Evolutionary conservation across 2,113 vertebrate species (phyloP), one percentile per base, ranked within the genome.

Genomic region (Cricetomys ansorgei): DNA sequence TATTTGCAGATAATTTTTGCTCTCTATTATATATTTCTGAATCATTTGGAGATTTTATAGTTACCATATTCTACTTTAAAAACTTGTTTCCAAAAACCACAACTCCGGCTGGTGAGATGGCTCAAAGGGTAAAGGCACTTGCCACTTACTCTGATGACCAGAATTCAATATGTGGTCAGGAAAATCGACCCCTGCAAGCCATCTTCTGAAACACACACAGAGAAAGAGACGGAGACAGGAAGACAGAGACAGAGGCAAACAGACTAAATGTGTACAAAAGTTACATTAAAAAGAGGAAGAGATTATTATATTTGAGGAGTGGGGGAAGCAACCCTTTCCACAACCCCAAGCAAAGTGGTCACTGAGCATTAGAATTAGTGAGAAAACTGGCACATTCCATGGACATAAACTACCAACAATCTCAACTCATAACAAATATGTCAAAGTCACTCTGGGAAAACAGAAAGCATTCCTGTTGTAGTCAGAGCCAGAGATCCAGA

Each of bases 391-490:
- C 8, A 12, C 12, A 13, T 59, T 48, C n/a, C 37, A 34, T 21
- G n/a, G 34, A 43, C 3, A 76, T 53, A 92, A 85, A 75, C 34
- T 85, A 25, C 25, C 69, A 73, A 76, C 11, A 92, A 31, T 92
- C 67, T 93, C 91, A 94, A 85, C 27, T 45, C 29, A 25, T 48
- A 81, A 87, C 69, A 73, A 87, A 77, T 11, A 1, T 94, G 57
- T 87, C 40, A 92, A 93, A 94, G 67, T 89, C 92, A 83, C 80
- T 86, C n/a, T 64, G 91, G 25, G 45, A 89, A 64, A 85, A 86
- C 50, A 73, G 13, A 43, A 95, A 95, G 94, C 50, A 94, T 91
- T 72, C 29, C 65, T 77, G 70, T 34, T 91, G 40, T 94, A 53
- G 53, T 93, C 59, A 94, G 80, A 65, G 59, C 48, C 70, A 94